These are phyloP conservation scores for Perdita meconis DNA, from an alignment of 2,888 invertebrate species.

Conservation along the genomic window DNA sequence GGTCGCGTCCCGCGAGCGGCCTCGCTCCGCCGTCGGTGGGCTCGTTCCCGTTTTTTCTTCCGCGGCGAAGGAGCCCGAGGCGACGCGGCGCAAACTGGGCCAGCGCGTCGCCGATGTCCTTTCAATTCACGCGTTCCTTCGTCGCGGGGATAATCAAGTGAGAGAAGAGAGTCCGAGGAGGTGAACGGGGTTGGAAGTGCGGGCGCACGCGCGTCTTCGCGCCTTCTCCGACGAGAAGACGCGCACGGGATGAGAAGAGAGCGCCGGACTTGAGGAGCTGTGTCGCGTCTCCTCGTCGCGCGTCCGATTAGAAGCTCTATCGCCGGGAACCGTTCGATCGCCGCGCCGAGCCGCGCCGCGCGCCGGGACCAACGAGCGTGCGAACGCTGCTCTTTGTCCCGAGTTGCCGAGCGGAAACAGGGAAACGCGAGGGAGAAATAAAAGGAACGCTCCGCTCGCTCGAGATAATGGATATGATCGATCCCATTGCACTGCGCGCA, in stretches of 20 bases:
- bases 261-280: neutral
- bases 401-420: neutral
- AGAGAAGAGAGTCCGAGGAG: slow-evolving; percentile 1
- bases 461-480: too few relatives aligned
- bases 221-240: too few relatives aligned
- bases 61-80: slow-evolving; percentile 26
- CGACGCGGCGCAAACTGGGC: slow-evolving; percentile 38
- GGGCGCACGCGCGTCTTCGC: slow-evolving; percentile 29
- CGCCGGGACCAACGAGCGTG: too few relatives aligned
- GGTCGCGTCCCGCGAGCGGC: neutral
- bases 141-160: slow-evolving; percentile 13
- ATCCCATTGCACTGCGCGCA: too few relatives aligned
- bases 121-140: slow-evolving; percentile 52
- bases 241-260: neutral
- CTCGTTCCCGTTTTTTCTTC: slow-evolving; percentile 28
- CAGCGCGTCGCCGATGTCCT: slow-evolving; percentile 44
- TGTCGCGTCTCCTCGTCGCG: neutral
- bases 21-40: slow-evolving; percentile 11
- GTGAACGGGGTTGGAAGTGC: slow-evolving; percentile 34
- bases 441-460: too few relatives aligned
- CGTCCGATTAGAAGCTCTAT: neutral
- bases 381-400: neutral
- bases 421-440: too few relatives aligned
- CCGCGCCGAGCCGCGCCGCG: too few relatives aligned
- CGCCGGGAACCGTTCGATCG: slow-evolving; percentile 9